Evolutionary conservation across 2,113 vertebrate species (phyloP).

Genomic region (Geococcyx californianus): DNA sequence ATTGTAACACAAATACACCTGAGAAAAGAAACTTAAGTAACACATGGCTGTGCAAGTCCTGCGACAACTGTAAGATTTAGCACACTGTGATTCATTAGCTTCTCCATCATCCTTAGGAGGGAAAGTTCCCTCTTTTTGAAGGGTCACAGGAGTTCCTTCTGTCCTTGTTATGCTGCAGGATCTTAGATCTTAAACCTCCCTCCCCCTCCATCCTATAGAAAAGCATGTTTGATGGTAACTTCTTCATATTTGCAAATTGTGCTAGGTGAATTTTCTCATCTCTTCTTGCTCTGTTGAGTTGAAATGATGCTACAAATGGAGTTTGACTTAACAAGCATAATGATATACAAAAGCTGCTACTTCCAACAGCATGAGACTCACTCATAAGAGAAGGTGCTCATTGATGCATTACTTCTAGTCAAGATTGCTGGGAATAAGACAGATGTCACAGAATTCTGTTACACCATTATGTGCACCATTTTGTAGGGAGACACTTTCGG

Average conservation of each 20-base stretch:
- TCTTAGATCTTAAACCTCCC: not conserved
- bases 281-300: not conserved
- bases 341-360: not conserved
- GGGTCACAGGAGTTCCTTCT: not conserved
- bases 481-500: not conserved
- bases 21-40: slow-evolving; percentile 1
- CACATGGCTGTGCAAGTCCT: not conserved
- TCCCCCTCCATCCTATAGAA: not conserved
- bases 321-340: not conserved
- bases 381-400: not conserved
- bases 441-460: not conserved
- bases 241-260: not conserved
- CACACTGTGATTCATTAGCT: slow-evolving; percentile 18
- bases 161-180: not conserved
- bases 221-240: not conserved
- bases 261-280: not conserved
- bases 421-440: not conserved
- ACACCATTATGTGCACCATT: not conserved
- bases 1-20: not conserved
- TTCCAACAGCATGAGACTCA: not conserved
- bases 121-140: slow-evolving; percentile 22
- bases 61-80: slow-evolving; percentile 17
- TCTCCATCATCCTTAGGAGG: not conserved
- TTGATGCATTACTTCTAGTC: not conserved
- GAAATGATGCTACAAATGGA: not conserved